Evolutionary conservation across 2,113 vertebrate species (phyloP), one percentile per base, ranked within the genome.

Genomic region (Argyrosomus japonicus): DNA sequence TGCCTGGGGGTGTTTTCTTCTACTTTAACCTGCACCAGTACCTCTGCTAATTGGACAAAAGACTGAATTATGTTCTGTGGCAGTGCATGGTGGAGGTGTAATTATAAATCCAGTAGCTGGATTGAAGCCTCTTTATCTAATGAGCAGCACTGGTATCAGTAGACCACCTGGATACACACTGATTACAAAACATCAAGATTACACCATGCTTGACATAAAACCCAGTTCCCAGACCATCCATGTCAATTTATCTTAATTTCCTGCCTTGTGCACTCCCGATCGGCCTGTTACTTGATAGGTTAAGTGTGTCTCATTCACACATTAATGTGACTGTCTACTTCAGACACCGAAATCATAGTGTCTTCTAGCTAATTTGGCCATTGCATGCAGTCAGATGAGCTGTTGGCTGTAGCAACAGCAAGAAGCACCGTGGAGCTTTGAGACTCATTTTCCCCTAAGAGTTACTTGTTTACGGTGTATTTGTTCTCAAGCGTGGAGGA

Each of bases 391-490:
- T 87, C 81, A 73, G 19, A 79, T 74, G 75, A 87, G 81, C 64
- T 54, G 75, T 89, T 86, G 87, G 61, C 88, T 86, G 79, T 81
- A 43, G 90, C 89, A 81, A 88, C 90, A 70, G 65, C 48, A 67
- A 69, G 69, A 78, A 65, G 70, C 82, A 75, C 89, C 69, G 19
- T 69, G 53, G 88, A 79, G 87, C 84, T 90, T 13, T 32, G 77
- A 83, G 76, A 63, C 76, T 83, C 48, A 56, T 83, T 84, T 47
- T 64, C 88, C 83, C 87, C 3, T 1, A 64, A 79, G 86, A 84
- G 75, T n/a, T 76, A 21, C 72, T 88, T 91, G 88, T 93, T 91
- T 90, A 85, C 87, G 72, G 48, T 63, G 57, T 80, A 53, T 90
- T 87, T 84, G 83, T 77, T 84, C 83, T 79, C 8, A 62, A 76